Evolutionary conservation across 92 coral and sea anemone genomes (phyloP).

Genomic region (Nematostella vectensis): DNA sequence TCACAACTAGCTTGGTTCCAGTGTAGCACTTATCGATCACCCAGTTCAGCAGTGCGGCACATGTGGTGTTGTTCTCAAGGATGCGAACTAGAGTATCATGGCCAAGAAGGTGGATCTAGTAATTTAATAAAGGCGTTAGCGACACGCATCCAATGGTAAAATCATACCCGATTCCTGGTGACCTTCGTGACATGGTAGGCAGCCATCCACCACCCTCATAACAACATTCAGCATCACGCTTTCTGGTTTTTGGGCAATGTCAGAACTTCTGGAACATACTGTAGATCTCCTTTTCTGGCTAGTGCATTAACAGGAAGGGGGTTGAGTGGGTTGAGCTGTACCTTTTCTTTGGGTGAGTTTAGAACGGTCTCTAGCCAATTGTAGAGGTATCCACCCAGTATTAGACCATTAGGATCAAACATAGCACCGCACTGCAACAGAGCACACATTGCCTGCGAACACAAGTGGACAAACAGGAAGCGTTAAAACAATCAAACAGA

Average conservation of each 20-base stretch:
- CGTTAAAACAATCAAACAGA: too few species aligned
- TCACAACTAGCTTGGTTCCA: slow-evolving; percentile 75
- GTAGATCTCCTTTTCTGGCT: too few species aligned
- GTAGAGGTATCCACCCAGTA: slow-evolving; percentile 73
- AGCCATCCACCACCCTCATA: too few species aligned
- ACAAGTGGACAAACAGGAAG: not conserved
- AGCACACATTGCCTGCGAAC: slow-evolving; percentile 82
- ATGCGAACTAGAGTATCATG: slow-evolving; percentile 74
- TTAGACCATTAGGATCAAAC: slow-evolving; percentile 72
- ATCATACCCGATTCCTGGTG: not conserved
- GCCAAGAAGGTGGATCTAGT: slow-evolving; percentile 82
- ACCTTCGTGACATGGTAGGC: too few species aligned
- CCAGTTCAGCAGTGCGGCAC: slow-evolving; percentile 86
- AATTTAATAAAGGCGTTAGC: not conserved
- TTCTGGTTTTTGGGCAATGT: too few species aligned
- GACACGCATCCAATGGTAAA: not conserved
- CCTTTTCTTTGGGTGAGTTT: slow-evolving; percentile 93
- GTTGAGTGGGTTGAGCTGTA: too few species aligned
- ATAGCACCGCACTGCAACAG: slow-evolving; percentile 86
- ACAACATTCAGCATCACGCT: too few species aligned
- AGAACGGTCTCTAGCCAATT: slow-evolving; percentile 83
- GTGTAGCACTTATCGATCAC: slow-evolving; percentile 96
- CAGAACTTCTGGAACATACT: too few species aligned
- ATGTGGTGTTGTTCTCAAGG: slow-evolving; percentile 73
- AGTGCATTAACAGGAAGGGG: too few species aligned